phyloP scores from a whole-genome alignment of 2,797 vertebrate species.

The Xiphophorus birchmanni region DNA sequence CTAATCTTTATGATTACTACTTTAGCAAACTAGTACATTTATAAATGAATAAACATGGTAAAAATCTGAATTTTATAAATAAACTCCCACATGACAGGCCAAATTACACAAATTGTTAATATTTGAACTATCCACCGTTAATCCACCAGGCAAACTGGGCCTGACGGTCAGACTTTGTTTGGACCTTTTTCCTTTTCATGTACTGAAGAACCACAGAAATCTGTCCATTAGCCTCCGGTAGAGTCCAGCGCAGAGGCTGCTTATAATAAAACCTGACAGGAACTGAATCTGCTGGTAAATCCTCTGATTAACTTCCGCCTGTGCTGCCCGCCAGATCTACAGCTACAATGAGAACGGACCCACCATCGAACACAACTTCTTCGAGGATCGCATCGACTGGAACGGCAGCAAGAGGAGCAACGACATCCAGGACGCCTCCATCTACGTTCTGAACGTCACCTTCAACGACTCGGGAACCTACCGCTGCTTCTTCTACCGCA shows the following conservation, averaged over 20 bases:
- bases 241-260: too few relatives aligned
- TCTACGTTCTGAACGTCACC: conserved; percentile 88
- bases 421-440: conserved; percentile 91
- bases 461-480: conserved; percentile 89
- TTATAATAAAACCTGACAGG: background rate
- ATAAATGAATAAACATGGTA: too few relatives aligned
- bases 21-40: too few relatives aligned
- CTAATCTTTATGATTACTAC: too few relatives aligned
- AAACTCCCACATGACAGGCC: too few relatives aligned
- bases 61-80: too few relatives aligned
- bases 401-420: conserved; percentile 83
- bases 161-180: background rate
- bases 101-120: too few relatives aligned
- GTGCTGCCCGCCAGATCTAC: conserved; percentile 79
- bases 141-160: background rate
- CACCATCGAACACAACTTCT: conserved; percentile 72
- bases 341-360: conserved; percentile 58
- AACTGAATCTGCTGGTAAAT: too few relatives aligned
- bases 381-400: conserved; percentile 84
- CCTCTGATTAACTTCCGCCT: background rate
- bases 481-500: conserved; percentile 84
- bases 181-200: background rate
- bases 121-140: too few relatives aligned
- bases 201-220: background rate
- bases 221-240: too few relatives aligned